Base-by-base conservation (phyloP, 2,888 invertebrate species). In the Amphipyra tragopoginis region DNA sequence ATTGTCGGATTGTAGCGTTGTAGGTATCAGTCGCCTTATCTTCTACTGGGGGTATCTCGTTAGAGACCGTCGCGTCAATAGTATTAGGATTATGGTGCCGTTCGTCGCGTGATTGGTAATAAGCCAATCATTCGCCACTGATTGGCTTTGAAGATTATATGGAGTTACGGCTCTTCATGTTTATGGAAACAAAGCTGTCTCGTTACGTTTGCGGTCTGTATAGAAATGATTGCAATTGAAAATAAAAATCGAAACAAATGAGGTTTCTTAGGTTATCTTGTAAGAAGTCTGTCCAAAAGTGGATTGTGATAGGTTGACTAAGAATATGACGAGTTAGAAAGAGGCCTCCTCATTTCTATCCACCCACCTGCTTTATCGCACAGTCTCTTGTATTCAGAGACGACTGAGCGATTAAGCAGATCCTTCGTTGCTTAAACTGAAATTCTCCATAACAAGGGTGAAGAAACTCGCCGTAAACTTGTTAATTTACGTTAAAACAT, bases 71-170 rank as follows among this genome's bases (percentile, higher is more conserved):
- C 51, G 65, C 70, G 56, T 65, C 70, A 71, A 76, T 67, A 57
- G 72, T 60, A 79, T 76, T 71, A 72, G 77, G 72, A 72, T 69
- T 77, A 70, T 56, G 68, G 52, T 54, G 60, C 68, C 72, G 63
- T 59, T 69, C 59, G 69, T 26, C 57, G 52, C 56, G 33, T 60
- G 63, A 75, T 73, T 65, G 75, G 67, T 74, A 74, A 77, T 72
- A 72, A 75, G 68, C 68, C 72, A 74, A 74, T 67, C 61, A 57
- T 68, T 75, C 54, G 52, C 42, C 58, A 45, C 68, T 74, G 78
- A 76, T 78, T 78, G 72, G 65, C 61, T 79, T 77, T 69, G 64
- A 65, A 67, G 67, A 77, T 72, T 64, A 60, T 54, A 15, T 54
- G 61, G 66, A 57, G 70, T 52, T 53, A 47, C 43, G 39, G 62